Percentiles rank a stretch among this genome's conserved stretches.
Conservation (phyloP, 2,797 vertebrate genomes). For the Vireo griseus region DNA sequence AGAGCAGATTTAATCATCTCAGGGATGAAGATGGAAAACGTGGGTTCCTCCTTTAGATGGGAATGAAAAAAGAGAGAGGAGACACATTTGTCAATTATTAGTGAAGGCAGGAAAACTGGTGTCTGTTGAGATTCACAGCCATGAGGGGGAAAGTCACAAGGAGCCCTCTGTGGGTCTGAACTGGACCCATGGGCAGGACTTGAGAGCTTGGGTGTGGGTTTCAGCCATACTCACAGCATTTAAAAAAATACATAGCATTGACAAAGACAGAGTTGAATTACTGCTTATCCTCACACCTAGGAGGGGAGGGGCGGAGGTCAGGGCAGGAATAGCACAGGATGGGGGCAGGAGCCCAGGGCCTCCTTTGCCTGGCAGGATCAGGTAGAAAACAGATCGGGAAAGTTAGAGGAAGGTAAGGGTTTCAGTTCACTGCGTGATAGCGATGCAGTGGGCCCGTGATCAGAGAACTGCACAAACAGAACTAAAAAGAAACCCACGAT, state of each 20-base stretch:
- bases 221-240: not conserved
- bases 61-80: not conserved
- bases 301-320: not conserved
- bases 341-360: not conserved
- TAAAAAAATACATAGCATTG: not conserved
- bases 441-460: not conserved
- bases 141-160: not conserved
- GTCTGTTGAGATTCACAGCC: not conserved
- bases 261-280: not conserved
- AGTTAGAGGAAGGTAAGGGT: not conserved
- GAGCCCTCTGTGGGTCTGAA: not conserved
- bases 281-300: not conserved
- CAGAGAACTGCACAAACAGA: not conserved
- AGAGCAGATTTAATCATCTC: not conserved
- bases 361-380: not conserved
- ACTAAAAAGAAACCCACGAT: not conserved
- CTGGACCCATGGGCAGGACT: fast-evolving
- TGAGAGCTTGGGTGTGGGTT: fast-evolving
- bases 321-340: not conserved
- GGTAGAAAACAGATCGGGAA: not conserved
- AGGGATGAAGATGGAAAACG: not conserved
- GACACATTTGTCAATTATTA: not conserved
- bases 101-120: not conserved
- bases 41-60: not conserved
- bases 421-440: not conserved